phyloP scores from a whole-genome alignment of 1,140 invertebrate species.

The Zaprionus kolodkinae region DNA sequence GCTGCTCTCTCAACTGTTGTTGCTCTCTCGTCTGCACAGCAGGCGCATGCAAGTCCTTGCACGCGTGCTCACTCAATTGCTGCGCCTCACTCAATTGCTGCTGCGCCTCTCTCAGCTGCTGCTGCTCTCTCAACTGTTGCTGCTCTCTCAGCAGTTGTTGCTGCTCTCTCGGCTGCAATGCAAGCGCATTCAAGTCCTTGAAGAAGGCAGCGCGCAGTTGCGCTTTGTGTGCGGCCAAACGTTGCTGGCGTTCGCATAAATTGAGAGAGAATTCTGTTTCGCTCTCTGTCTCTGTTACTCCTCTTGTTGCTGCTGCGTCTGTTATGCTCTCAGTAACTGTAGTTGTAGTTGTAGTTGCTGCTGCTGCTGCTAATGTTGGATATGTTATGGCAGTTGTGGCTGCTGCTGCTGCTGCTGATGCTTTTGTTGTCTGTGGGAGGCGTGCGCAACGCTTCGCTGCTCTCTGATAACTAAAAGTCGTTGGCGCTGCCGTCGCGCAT shows the following conservation, averaged over 20 bases:
- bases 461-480: constrained; percentile 80
- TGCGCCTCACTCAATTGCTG: too few species aligned
- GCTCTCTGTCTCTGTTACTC: constrained; percentile 5
- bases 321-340: constrained; percentile 5
- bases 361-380: constrained; percentile 1
- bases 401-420: constrained; percentile 10
- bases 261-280: constrained; percentile 14
- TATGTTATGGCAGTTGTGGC: not conserved
- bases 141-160: not conserved
- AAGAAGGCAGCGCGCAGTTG: constrained; percentile 68
- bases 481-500: constrained; percentile 72
- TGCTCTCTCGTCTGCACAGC: constrained; percentile 13
- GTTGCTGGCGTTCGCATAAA: constrained; percentile 49
- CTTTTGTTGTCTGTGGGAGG: constrained; percentile 25
- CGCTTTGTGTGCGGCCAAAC: constrained; percentile 61
- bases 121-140: too few species aligned
- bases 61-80: not conserved
- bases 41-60: constrained; percentile 37
- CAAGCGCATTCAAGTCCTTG: constrained; percentile 38
- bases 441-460: constrained; percentile 69
- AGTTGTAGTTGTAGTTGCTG: constrained; percentile 2
- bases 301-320: constrained; percentile 7
- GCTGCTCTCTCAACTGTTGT: not conserved
- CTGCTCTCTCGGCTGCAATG: constrained; percentile 5
- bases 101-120: too few species aligned